Conservation (phyloP, 1,140 invertebrate genomes). For the Zaprionus tsacasi region DNA sequence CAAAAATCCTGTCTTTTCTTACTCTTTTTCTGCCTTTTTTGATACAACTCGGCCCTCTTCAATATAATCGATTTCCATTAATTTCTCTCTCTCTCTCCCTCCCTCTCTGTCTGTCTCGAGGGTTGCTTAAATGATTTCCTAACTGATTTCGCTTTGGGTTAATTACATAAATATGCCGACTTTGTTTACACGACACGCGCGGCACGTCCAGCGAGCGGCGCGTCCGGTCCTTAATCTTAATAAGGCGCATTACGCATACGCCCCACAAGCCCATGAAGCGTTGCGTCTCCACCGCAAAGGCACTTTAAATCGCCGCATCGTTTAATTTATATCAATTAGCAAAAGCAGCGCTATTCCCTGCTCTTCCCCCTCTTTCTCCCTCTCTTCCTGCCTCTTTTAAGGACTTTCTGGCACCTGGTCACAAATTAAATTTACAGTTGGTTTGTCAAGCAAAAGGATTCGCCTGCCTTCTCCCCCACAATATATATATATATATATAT, state of each 20-base stretch:
- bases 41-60: not conserved
- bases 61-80: not conserved
- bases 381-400: not conserved
- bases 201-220: not conserved
- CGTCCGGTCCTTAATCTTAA: slow-evolving; percentile 8
- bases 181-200: slow-evolving; percentile 6
- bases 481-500: slow-evolving; percentile 35
- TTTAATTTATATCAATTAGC: slow-evolving; percentile 57
- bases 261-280: not conserved
- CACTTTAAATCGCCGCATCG: slow-evolving; percentile 33
- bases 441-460: slow-evolving; percentile 1
- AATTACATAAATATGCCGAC: not conserved
- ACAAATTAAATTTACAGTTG: slow-evolving; percentile 55
- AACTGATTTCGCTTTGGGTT: slow-evolving; percentile 21
- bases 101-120: not conserved
- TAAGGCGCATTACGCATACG: slow-evolving; percentile 33
- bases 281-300: not conserved
- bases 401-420: slow-evolving; percentile 30
- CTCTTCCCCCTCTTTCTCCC: not conserved
- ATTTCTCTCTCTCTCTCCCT: not conserved
- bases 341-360: not conserved
- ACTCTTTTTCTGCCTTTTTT: not conserved
- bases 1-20: not conserved
- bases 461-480: not conserved
- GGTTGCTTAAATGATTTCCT: not conserved